phyloP scores from a whole-genome alignment of 1,140 invertebrate species.

The Drosophila bifasciata region DNA sequence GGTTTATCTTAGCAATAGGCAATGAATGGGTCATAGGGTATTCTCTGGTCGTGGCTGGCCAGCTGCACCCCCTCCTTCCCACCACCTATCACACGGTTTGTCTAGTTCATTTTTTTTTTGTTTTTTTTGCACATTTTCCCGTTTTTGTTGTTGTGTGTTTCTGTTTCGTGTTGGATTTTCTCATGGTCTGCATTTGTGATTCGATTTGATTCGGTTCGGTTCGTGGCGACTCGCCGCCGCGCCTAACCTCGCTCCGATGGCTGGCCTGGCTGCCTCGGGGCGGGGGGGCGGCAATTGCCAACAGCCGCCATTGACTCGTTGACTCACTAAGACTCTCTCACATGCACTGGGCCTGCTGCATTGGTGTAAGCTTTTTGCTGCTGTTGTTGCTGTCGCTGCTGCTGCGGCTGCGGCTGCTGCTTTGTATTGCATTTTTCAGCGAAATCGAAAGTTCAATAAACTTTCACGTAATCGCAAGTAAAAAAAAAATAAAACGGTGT shows the following conservation, averaged over 20 bases:
- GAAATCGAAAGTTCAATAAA: constrained; percentile 83
- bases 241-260: constrained; percentile 4
- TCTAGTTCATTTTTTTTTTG: constrained; percentile 8
- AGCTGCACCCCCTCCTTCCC: too few relatives aligned
- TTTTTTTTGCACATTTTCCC: constrained; percentile 21
- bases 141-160: constrained; percentile 25
- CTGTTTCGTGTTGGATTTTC: constrained; percentile 38
- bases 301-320: constrained; percentile 79
- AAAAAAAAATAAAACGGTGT: constrained; percentile 8
- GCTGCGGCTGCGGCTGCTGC: too few relatives aligned
- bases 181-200: constrained; percentile 47
- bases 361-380: too few relatives aligned
- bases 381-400: too few relatives aligned
- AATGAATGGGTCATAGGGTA: too few relatives aligned
- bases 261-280: constrained; percentile 4
- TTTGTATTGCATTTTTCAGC: constrained; percentile 59
- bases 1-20: too few relatives aligned
- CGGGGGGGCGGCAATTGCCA: constrained; percentile 34
- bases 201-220: constrained; percentile 41
- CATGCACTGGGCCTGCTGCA: constrained; percentile 8
- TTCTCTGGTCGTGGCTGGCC: too few relatives aligned
- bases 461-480: constrained; percentile 73
- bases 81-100: background rate
- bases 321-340: constrained; percentile 65
- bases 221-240: constrained; percentile 21